Conservation (phyloP, 2,888 invertebrate genomes). For the Mechanitis mazaeus region DNA sequence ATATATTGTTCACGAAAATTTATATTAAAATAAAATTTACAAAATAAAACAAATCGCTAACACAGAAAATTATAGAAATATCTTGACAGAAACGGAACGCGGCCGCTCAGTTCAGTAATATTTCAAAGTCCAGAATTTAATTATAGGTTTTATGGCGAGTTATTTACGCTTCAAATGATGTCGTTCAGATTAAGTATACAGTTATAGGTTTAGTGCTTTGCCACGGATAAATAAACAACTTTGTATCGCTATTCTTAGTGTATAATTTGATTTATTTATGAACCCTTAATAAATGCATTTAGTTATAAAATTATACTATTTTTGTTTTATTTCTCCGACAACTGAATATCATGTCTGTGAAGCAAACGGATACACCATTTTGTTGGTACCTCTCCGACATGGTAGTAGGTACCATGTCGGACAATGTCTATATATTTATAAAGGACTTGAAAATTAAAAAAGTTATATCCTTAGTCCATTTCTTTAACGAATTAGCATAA, state of each 20-base stretch:
- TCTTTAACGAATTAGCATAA: no score
- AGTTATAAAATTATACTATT: no score
- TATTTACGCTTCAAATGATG: slow-evolving; percentile 22
- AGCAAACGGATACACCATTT: no score
- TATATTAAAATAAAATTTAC: no score
- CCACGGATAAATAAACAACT: slow-evolving; percentile 20
- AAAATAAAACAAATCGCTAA: background rate
- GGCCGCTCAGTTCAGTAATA: slow-evolving; percentile 18
- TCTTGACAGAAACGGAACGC: background rate
- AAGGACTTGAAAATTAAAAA: no score
- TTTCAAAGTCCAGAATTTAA: slow-evolving; percentile 22
- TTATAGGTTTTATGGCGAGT: slow-evolving; percentile 24
- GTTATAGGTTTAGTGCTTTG: slow-evolving; percentile 22
- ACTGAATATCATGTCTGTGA: no score
- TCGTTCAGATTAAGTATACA: slow-evolving; percentile 19
- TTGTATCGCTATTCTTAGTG: slow-evolving; percentile 11
- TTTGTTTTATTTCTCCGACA: no score
- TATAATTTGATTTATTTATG: background rate
- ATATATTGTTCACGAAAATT: no score
- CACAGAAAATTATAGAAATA: background rate
- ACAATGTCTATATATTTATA: no score
- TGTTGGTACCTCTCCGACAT: no score
- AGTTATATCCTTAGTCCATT: no score
- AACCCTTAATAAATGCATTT: background rate
- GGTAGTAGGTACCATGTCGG: no score